A percentile compares a stretch with the other conserved stretches of the same genome.
phyloP scores from a whole-genome alignment of 2,797 vertebrate genomes.

The Hyperoplus lanceolatus region DNA sequence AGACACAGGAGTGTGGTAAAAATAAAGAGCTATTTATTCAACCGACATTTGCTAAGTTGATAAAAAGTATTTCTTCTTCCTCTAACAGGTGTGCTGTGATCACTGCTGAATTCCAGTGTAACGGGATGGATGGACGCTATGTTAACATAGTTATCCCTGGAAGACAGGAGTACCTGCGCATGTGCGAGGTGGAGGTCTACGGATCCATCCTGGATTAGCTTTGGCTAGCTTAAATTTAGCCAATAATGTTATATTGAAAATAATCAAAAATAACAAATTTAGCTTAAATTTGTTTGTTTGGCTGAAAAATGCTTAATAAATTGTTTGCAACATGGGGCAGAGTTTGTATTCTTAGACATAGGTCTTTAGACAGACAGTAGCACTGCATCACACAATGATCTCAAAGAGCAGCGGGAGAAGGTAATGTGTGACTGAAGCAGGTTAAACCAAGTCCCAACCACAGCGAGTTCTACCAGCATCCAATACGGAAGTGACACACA shows the following conservation, averaged over 20 bases:
- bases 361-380: too few species aligned
- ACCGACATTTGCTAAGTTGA: background rate
- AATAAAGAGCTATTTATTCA: background rate
- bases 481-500: too few species aligned
- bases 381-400: too few species aligned
- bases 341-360: background rate
- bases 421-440: too few species aligned
- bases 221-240: background rate
- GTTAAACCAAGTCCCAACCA: too few species aligned
- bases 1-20: background rate
- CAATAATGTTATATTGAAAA: background rate
- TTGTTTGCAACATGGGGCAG: background rate
- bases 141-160: conserved; percentile 46
- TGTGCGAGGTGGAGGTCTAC: conserved; percentile 65
- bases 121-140: conserved; percentile 54
- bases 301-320: too few species aligned
- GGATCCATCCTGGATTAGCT: conserved; percentile 37
- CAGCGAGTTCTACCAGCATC: too few species aligned
- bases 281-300: too few species aligned
- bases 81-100: conserved; percentile 31
- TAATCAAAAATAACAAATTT: too few species aligned
- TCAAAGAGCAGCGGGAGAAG: too few species aligned
- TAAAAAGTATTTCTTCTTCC: background rate
- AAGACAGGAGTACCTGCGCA: background rate
- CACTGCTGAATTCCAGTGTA: conserved; percentile 33